A percentile compares a stretch with the other conserved stretches of the same genome.
These are phyloP conservation scores for Salminus brasiliensis DNA, from an alignment of 2,113 vertebrate genomes.

Conservation along the genomic window DNA sequence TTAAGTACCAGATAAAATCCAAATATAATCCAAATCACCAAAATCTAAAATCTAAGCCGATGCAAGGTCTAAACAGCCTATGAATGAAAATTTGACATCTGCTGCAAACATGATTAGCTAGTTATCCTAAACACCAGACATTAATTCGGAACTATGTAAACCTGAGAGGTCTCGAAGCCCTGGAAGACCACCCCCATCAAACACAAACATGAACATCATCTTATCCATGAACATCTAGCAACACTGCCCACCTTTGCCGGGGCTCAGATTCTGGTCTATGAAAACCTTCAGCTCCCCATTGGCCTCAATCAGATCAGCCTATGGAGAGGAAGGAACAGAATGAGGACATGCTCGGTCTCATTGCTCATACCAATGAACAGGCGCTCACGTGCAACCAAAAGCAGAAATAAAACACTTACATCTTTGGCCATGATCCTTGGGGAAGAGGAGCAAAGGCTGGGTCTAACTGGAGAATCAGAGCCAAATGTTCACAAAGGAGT, in stretches of 20 bases:
- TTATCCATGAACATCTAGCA: neutral
- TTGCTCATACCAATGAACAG: neutral
- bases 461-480: constrained; percentile 58
- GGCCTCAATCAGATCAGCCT: constrained; percentile 98
- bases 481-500: constrained; percentile 59
- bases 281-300: constrained; percentile 99
- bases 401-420: constrained; percentile 80
- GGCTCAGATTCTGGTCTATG: constrained; percentile 98
- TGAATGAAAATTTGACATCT: too few relatives aligned
- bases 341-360: neutral
- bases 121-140: too few relatives aligned
- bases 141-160: neutral
- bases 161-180: too few relatives aligned
- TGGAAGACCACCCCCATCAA: neutral
- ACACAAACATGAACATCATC: neutral
- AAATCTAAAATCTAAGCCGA: too few relatives aligned
- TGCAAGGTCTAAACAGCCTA: too few relatives aligned
- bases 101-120: too few relatives aligned
- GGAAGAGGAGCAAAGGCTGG: constrained; percentile 72
- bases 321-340: constrained; percentile 50
- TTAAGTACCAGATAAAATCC: too few relatives aligned
- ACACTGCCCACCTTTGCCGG: constrained; percentile 90
- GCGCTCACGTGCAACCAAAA: neutral
- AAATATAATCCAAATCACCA: too few relatives aligned
- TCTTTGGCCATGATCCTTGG: constrained; percentile 99